Conservation (phyloP, 92 coral and sea anemone genomes). For the Pocillopora meandrina region DNA sequence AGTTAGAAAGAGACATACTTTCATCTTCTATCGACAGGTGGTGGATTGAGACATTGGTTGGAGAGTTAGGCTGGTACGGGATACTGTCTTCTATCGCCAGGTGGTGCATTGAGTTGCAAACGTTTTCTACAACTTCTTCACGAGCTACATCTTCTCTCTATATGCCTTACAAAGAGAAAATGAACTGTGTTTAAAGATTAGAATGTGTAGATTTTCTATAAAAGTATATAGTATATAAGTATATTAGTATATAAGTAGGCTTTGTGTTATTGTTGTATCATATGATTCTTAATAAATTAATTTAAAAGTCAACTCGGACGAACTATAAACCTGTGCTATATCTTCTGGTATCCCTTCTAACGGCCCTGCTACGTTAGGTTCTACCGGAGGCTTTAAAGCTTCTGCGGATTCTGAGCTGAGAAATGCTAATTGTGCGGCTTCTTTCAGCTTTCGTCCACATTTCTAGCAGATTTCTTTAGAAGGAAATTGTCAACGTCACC, state of each 20-base stretch:
- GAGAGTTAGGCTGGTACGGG: no score
- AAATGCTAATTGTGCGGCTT: not conserved
- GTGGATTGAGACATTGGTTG: conserved; percentile 26
- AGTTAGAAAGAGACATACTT: conserved; percentile 34
- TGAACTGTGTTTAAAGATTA: no score
- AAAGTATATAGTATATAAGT: not conserved
- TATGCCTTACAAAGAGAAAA: not conserved
- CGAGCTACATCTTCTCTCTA: not conserved
- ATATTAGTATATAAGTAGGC: not conserved
- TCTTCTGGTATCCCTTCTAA: not conserved
- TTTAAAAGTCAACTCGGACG: no score
- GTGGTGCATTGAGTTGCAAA: no score
- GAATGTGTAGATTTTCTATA: no score
- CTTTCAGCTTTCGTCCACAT: conserved; percentile 12
- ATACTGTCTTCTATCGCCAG: no score
- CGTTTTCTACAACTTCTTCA: conserved; percentile 7
- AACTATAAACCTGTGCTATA: not conserved
- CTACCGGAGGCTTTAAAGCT: not conserved
- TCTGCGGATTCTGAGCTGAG: conserved; percentile 2
- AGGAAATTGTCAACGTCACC: no score
- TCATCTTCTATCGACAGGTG: conserved; percentile 25
- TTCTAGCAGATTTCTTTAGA: conserved; percentile 30
- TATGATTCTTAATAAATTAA: not conserved
- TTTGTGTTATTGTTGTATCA: not conserved
- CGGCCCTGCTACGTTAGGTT: not conserved